These are phyloP conservation scores for Molorchus minor DNA, from an alignment of 2,888 invertebrate genomes.

Conservation along the genomic window DNA sequence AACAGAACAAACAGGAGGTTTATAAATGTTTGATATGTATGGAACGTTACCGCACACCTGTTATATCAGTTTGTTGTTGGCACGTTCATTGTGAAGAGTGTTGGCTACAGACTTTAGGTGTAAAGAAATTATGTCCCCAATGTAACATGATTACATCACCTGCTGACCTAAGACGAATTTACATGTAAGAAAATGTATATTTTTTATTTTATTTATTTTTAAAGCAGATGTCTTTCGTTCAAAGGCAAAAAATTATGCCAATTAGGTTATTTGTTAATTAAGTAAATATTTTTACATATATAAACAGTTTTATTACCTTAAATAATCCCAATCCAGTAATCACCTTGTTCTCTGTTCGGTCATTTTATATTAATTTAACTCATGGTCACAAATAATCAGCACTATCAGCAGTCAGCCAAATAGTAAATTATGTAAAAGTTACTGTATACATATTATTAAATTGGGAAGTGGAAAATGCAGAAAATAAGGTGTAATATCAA, in stretches of 20 bases:
- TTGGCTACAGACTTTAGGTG: slow-evolving; percentile 77
- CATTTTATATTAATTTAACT: too few species aligned
- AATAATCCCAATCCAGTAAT: slow-evolving; percentile 8
- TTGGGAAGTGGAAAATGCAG: too few species aligned
- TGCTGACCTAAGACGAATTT: slow-evolving; percentile 85
- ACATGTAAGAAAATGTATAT: slow-evolving; percentile 70
- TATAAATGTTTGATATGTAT: slow-evolving; percentile 91
- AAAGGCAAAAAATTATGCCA: slow-evolving; percentile 3
- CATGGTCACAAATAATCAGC: too few species aligned
- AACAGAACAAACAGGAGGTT: slow-evolving; percentile 68
- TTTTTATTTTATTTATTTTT: slow-evolving; percentile 24
- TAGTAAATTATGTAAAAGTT: too few species aligned
- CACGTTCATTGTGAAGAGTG: slow-evolving; percentile 94
- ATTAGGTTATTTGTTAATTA: slow-evolving; percentile 7
- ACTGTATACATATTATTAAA: too few species aligned
- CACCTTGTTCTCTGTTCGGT: too few species aligned
- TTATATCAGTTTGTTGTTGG: slow-evolving; percentile 95
- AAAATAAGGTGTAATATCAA: too few species aligned
- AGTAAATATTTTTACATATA: slow-evolving; percentile 34
- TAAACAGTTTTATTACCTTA: too few species aligned
- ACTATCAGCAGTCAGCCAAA: too few species aligned
- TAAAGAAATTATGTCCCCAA: slow-evolving; percentile 94
- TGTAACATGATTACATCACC: slow-evolving; percentile 93
- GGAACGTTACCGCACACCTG: slow-evolving; percentile 84
- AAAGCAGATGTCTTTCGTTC: too few species aligned